Evolutionary conservation across 1,140 invertebrate genomes (phyloP).

Genomic region (Bombus breviceps): DNA sequence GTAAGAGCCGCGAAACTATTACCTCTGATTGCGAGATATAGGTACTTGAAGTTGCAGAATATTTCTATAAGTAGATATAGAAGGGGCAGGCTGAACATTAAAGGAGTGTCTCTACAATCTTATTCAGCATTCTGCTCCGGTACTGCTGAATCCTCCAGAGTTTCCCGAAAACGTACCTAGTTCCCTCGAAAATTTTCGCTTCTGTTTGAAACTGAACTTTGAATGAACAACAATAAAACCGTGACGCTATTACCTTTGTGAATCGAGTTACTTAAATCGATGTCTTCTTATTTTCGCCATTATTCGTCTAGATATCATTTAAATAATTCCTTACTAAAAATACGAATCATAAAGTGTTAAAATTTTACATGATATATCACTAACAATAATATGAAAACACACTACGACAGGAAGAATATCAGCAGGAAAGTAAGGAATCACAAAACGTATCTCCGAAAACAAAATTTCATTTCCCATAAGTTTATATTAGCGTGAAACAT

Average conservation of each 20-base stretch:
- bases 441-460: no score
- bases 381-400: no score
- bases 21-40: neutral
- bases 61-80: constrained; percentile 6
- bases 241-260: no score
- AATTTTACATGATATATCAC: neutral
- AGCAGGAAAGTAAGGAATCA: no score
- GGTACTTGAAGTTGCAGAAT: neutral
- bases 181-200: neutral
- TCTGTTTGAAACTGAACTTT: neutral
- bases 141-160: neutral
- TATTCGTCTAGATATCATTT: neutral
- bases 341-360: neutral
- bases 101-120: neutral
- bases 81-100: constrained; percentile 5
- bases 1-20: neutral
- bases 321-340: neutral
- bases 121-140: constrained; percentile 9
- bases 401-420: no score
- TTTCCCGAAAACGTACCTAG: neutral
- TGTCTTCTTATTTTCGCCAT: neutral
- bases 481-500: no score
- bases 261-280: neutral
- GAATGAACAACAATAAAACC: neutral
- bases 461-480: no score